Base-by-base conservation (phyloP, 2,888 invertebrate genomes). In the Leptogaster cylindrica region DNA sequence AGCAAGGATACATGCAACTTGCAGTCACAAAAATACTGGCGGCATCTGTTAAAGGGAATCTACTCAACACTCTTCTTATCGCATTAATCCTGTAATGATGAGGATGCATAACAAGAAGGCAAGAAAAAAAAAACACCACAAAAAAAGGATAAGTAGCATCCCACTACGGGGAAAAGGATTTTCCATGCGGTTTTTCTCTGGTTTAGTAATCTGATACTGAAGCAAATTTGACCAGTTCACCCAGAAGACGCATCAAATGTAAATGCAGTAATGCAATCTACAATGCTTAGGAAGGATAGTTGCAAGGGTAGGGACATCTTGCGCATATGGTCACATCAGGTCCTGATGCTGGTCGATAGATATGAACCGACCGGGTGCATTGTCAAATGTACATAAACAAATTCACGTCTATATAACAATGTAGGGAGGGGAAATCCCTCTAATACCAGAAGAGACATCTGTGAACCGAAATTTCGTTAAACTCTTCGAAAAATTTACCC, bases 11-110 rank as follows among this genome's bases (percentile, higher is more conserved):
- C 58, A 41, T 41, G 25, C 46, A 16, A 18, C 20, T 20, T 23
- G 20, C n/a, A 46, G 25, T 46, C 25, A 23, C 46, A 25, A 46
- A 46, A 46, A 25, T 46, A 18, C 12, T 44, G 36, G 28, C 61
- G 44, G 44, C 41, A 44, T 8, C 36, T 61, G 27, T 41, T 31
- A 28, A 61, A 44, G 44, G 20, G 18, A 27, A 28, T 27, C 28
- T 27, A 61, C 44, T 61, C 28, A 44, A 28, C 61, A 44, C 18
- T 27, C 28, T 25, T 27, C 31, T 61, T 44, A 61, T 44, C 31
- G 44, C 44, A 14, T 44, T 39, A 44, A 61, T 41, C 18, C 12
- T 14, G 28, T 44, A 44, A 61, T 61, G 44, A 61, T 31, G 28
- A 28, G 16, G 28, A 55, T 25, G 14, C 14, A 3, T 18, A 41